Evolutionary conservation across 2,888 invertebrate species (phyloP), one percentile per base, ranked within the genome.

Genomic region (Cheilosia soror): DNA sequence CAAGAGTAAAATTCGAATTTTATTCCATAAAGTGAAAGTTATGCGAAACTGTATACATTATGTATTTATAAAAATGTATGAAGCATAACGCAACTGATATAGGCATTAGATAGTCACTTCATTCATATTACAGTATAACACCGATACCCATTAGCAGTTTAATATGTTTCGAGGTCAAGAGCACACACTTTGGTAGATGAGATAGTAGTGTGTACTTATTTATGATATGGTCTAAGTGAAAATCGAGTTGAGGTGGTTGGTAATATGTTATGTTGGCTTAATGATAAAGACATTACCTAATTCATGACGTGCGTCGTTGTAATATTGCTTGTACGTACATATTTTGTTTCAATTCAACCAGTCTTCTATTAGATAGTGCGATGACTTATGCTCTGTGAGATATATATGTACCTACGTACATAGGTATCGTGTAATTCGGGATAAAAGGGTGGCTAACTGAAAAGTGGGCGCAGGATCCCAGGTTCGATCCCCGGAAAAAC

Each of bases 21-120:
- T 76, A 85, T 85, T 85, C 71, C 62, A 80, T 60, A 76, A 76
- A 85, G 71, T 71, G 65, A 85, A 80, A 76, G 75, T 85, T 66
- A 71, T 80, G 69, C 66, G 60, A 69, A 37, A 37, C 58, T 57
- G 63, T 62, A 71, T 76, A 29, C 31, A 4, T 20, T 9, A n/a
- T n/a, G n/a, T n/a, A 25, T 25, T 7, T 25, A 62, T 13, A 40
- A 27, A 27, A 27, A 25, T 27, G n/a, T 11, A 40, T 15, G 55
- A 31, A 25, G 55, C 0, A 11, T 37, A 11, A 11, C 11, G 4
- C 37, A 37, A 37, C 37, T 37, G 11, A 37, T 11, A 11, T 11
- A 11, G 37, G 11, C 11, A 37, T 37, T 11, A 11, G 37, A 37
- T 11, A 37, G 37, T 11, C 9, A 37, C n/a, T 40, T 37, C 55